Conservation (phyloP, 2,888 invertebrate species). For the Pachliopta kotzebuea region DNA sequence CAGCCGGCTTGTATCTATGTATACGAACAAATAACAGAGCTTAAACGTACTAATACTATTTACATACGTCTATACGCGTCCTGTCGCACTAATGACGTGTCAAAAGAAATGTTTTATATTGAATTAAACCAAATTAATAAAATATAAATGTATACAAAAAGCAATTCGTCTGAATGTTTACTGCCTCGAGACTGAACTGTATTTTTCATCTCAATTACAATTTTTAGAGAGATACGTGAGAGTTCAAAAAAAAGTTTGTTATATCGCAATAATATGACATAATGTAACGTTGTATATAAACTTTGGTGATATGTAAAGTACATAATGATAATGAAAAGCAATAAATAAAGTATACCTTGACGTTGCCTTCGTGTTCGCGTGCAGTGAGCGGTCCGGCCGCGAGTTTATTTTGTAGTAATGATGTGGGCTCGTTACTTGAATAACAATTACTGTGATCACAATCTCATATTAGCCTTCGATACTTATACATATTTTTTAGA, state of each 20-base stretch:
- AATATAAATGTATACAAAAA: not conserved
- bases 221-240: conserved; percentile 42
- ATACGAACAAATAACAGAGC: conserved; percentile 80
- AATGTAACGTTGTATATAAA: conserved; percentile 65
- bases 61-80: conserved; percentile 57
- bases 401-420: conserved; percentile 72
- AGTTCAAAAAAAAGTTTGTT: conserved; percentile 60
- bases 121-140: conserved; percentile 1
- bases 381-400: conserved; percentile 61
- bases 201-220: conserved; percentile 53
- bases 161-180: conserved; percentile 14
- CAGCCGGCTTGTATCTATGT: too few relatives aligned
- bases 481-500: conserved; percentile 81
- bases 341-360: conserved; percentile 80
- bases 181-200: conserved; percentile 64
- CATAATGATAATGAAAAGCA: conserved; percentile 75
- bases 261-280: conserved; percentile 38
- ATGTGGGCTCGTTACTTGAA: conserved; percentile 78
- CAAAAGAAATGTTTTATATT: conserved; percentile 29
- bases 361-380: conserved; percentile 76
- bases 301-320: conserved; percentile 76
- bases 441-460: conserved; percentile 79
- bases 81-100: conserved; percentile 36
- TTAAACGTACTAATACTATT: conserved; percentile 66
- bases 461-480: conserved; percentile 80